Percentiles rank a stretch among this genome's conserved stretches.
phyloP scores from a whole-genome alignment of 2,113 vertebrate genomes.

The Natator depressus region DNA sequence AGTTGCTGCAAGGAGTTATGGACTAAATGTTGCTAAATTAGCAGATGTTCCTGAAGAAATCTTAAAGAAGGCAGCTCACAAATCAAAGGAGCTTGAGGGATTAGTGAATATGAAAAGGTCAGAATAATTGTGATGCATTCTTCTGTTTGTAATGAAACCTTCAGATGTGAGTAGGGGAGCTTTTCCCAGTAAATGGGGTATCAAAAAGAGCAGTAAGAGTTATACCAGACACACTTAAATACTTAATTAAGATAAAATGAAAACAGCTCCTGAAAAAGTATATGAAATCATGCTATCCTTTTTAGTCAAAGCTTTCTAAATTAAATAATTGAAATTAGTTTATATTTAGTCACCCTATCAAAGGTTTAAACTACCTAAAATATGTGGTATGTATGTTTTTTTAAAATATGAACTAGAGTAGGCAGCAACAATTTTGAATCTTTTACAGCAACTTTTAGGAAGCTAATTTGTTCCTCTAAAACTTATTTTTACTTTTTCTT shows the following conservation, averaged over 20 bases:
- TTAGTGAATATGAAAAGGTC: slow-evolving; percentile 88
- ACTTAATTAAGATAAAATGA: background rate
- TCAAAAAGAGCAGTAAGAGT: background rate
- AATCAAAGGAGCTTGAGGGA: slow-evolving; percentile 91
- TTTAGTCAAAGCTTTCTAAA: background rate
- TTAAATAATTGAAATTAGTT: background rate
- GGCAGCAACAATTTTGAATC: background rate
- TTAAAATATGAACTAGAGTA: background rate
- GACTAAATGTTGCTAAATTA: slow-evolving; percentile 94
- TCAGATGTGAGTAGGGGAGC: background rate
- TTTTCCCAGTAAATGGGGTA: background rate
- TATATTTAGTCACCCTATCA: background rate
- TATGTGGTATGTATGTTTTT: background rate
- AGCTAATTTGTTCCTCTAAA: background rate
- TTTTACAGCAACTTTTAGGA: background rate
- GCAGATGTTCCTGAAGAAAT: slow-evolving; percentile 90
- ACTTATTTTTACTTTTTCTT: background rate
- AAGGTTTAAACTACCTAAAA: background rate
- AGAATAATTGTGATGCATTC: slow-evolving; percentile 10
- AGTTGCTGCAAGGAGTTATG: slow-evolving; percentile 92
- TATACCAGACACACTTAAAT: background rate
- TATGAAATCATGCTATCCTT: background rate
- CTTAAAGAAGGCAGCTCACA: slow-evolving; percentile 87
- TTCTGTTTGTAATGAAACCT: slow-evolving; percentile 1
- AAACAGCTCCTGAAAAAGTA: background rate